These are phyloP conservation scores for Chelonus formosanus DNA, from an alignment of 2,888 invertebrate genomes.

Conservation along the genomic window DNA sequence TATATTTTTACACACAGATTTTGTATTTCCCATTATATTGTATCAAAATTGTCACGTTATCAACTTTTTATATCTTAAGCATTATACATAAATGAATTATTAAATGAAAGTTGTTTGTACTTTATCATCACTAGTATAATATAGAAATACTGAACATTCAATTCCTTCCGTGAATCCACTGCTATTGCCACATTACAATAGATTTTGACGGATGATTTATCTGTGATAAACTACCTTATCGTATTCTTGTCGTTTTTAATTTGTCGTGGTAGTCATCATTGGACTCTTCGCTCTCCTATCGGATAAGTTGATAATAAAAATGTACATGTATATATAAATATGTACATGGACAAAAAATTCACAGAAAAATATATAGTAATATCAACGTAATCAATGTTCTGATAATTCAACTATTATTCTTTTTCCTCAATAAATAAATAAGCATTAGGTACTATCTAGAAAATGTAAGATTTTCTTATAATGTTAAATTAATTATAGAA, in stretches of 20 bases:
- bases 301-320: slow-evolving; percentile 46
- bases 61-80: too few relatives aligned
- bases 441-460: too few relatives aligned
- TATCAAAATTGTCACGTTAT: too few relatives aligned
- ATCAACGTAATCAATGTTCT: too few relatives aligned
- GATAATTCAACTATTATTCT: too few relatives aligned
- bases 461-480: too few relatives aligned
- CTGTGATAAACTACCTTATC: slow-evolving; percentile 54
- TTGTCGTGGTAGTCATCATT: slow-evolving; percentile 32
- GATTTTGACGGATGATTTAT: slow-evolving; percentile 24
- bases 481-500: too few relatives aligned
- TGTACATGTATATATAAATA: not conserved
- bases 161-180: not conserved
- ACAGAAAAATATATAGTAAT: slow-evolving; percentile 4
- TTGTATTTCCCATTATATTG: slow-evolving; percentile 47
- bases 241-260: slow-evolving; percentile 56
- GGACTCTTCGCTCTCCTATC: slow-evolving; percentile 43
- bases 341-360: slow-evolving; percentile 20
- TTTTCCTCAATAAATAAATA: too few relatives aligned
- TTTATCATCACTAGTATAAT: too few relatives aligned
- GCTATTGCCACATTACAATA: not conserved
- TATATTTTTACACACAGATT: slow-evolving; percentile 33
- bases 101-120: too few relatives aligned
- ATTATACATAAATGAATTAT: too few relatives aligned
- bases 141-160: slow-evolving; percentile 1